Conservation (phyloP, 2,888 invertebrate genomes). For the Platycnemis pennipes region DNA sequence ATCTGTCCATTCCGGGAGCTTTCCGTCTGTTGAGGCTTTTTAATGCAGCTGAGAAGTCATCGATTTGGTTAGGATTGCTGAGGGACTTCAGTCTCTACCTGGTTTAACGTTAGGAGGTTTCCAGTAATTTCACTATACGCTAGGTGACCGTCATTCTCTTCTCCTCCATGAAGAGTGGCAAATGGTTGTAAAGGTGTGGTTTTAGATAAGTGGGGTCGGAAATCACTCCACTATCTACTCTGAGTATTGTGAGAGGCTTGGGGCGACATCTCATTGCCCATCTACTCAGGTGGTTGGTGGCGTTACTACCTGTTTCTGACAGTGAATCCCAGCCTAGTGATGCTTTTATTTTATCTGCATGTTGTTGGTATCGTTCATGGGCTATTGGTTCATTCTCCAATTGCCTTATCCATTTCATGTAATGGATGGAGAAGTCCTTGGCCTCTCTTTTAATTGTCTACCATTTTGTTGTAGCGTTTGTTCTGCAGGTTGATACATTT, state of each 20-base stretch:
- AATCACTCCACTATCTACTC: neutral
- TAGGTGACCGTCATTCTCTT: neutral
- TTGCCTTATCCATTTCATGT: neutral
- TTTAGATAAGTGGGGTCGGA: neutral
- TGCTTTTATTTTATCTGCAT: neutral
- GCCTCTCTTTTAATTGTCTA: neutral
- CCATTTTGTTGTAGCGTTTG: neutral
- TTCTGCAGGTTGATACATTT: neutral
- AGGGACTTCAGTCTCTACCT: neutral
- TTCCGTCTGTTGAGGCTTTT: neutral
- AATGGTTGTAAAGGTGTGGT: neutral
- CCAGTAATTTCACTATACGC: neutral
- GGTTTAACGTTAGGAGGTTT: neutral
- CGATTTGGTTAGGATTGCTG: no score
- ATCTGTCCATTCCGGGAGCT: neutral
- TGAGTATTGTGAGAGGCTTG: neutral
- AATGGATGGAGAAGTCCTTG: neutral
- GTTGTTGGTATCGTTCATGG: neutral
- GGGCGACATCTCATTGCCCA: neutral
- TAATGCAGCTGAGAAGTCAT: neutral
- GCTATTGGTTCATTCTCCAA: neutral
- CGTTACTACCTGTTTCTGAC: neutral
- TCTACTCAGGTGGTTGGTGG: neutral
- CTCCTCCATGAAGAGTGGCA: no score
- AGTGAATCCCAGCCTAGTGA: neutral